phyloP scores from a whole-genome alignment of 2,888 invertebrate genomes.

The Punctoribates punctum region DNA sequence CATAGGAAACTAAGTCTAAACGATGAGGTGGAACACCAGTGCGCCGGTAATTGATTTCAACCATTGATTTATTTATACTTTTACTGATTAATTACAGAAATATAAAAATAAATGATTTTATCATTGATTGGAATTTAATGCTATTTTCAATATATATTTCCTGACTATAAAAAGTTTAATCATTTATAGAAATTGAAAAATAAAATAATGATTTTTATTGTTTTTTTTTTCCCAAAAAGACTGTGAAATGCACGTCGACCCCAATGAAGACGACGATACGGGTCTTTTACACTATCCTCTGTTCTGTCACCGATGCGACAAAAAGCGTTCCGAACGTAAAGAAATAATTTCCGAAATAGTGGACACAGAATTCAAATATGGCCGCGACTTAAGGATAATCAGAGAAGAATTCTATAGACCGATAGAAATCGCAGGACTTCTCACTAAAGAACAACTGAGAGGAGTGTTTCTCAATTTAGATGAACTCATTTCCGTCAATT shows the following conservation, averaged over 20 bases:
- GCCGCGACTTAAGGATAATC: slow-evolving; percentile 84
- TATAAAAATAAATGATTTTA: background rate
- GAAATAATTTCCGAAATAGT: slow-evolving; percentile 93
- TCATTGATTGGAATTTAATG: background rate
- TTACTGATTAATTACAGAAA: background rate
- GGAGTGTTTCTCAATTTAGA: slow-evolving; percentile 90
- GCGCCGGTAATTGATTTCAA: background rate
- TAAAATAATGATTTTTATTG: too few species aligned
- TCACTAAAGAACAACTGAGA: slow-evolving; percentile 83
- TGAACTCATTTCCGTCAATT: slow-evolving; percentile 72
- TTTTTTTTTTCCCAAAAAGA: slow-evolving; percentile 57
- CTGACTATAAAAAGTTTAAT: background rate
- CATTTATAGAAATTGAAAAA: too few species aligned
- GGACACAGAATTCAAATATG: slow-evolving; percentile 93
- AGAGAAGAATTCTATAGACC: slow-evolving; percentile 63
- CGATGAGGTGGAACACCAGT: slow-evolving; percentile 34
- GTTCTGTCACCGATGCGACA: slow-evolving; percentile 76
- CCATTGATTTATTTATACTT: background rate
- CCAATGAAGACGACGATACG: slow-evolving; percentile 58
- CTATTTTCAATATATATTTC: background rate
- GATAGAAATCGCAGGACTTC: slow-evolving; percentile 83
- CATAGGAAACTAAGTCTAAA: slow-evolving; percentile 40
- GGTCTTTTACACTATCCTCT: slow-evolving; percentile 34
- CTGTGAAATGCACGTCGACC: slow-evolving; percentile 75
- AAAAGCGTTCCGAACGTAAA: slow-evolving; percentile 81